These are phyloP conservation scores for Lasioglossum vierecki DNA, from an alignment of 2,888 invertebrate genomes.

Conservation along the genomic window DNA sequence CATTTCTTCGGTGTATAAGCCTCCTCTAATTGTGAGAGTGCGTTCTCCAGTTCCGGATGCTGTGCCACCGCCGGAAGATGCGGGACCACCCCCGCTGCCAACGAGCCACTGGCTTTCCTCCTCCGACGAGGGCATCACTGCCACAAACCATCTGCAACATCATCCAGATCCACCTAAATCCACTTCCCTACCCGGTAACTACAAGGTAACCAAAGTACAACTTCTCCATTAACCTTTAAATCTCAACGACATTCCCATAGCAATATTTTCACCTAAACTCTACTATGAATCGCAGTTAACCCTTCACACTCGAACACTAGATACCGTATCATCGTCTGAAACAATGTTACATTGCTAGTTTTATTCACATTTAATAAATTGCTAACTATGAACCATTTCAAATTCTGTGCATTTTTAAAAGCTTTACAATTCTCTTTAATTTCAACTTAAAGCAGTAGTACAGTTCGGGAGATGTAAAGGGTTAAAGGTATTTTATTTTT, in stretches of 20 bases:
- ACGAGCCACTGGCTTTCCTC: slow-evolving; percentile 86
- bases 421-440: neutral
- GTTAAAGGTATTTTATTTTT: neutral
- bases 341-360: neutral
- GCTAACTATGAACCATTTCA: neutral
- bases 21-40: slow-evolving; percentile 75
- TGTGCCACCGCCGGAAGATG: slow-evolving; percentile 69
- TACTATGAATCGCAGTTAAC: neutral
- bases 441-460: neutral
- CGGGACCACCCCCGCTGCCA: slow-evolving; percentile 75
- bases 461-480: neutral
- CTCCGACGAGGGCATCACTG: slow-evolving; percentile 86
- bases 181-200: too few relatives aligned
- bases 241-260: neutral
- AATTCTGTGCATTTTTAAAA: neutral
- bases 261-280: neutral
- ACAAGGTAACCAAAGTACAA: neutral
- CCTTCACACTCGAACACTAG: neutral
- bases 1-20: slow-evolving; percentile 84
- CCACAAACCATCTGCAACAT: slow-evolving; percentile 80
- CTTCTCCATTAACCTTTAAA: neutral
- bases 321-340: neutral
- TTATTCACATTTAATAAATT: neutral
- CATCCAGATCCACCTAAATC: neutral
- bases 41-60: slow-evolving; percentile 71